Base-by-base conservation (phyloP, 2,888 invertebrate species). In the Dynastes maya region DNA sequence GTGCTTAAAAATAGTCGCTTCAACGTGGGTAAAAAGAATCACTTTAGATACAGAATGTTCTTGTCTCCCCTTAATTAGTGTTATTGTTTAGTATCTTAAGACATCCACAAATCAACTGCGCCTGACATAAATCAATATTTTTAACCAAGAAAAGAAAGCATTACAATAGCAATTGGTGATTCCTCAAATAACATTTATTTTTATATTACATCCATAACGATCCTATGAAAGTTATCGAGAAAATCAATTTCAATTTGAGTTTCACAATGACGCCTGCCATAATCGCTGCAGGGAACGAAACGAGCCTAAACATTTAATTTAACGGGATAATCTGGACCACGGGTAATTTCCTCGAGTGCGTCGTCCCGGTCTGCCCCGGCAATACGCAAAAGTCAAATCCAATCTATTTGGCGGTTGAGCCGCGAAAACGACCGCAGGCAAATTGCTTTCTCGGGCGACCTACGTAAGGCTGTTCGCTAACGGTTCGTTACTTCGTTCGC, bases 371-470 rank as follows among this genome's bases (percentile, higher is more conserved):
- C 80, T 79, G 76, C 80, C 78, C 80, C 71, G 74, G 80, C 78
- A 82, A 80, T 80, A 79, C 80, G 80, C 81, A 81, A 82, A 82
- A 81, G 81, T 83, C 82, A 81, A 81, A 82, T 83, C 81, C 82
- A 83, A 83, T 83, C 82, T 82, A 82, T 81, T 82, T 81, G 81
- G 82, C 67, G 82, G 81, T 79, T 83, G 79, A 79, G 79, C 82
- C 80, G 78, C 82, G 79, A 82, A 80, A 83, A 81, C 82, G 80
- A 80, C 82, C 82, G 76, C 82, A 81, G 74, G 81, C 82, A 83
- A 83, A 83, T 83, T 81, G 82, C 81, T 81, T 82, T 78, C 63
- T 74, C 61, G 45, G 49, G 72, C 72, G 58, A 74, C 72, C 72
- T 74, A 74, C 45, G 72, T 55, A 74, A 45, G 72, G 22, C n/a